Base-by-base conservation (phyloP, 2,888 invertebrate species). In the Monochamus alternatus region DNA sequence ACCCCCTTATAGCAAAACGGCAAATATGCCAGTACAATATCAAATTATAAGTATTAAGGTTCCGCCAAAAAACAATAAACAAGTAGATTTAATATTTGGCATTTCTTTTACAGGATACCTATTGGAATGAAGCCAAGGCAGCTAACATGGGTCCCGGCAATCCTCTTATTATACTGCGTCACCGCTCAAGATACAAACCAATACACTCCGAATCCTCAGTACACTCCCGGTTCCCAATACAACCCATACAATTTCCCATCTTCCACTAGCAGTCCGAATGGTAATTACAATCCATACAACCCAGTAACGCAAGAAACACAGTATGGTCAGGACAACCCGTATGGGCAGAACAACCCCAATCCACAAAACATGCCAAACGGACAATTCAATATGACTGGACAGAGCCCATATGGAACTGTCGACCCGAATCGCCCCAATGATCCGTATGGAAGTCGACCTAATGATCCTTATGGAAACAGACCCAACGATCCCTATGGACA, bases 101-200 rank as follows among this genome's bases (percentile, higher is more conserved):
- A 43, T 14, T 65, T 65, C 22, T 43, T 51, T 73, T 73, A 4
- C 73, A 73, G 73, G 30, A 43, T 58, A 64, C 14, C 51, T 66
- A 71, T 74, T 75, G 83, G 80, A 78, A 85, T 84, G 85, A 81
- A 78, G 79, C 74, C 80, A 75, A 74, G 81, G 79, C 72, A 68
- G 32, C 70, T 77, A 80, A 65, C 73, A 75, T 82, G 83, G 81
- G 63, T 75, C 73, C 75, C 71, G 70, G 43, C 84, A 74, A 67
- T 84, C 70, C 76, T 84, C 66, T 75, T 84, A 74, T 77, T 77
- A 73, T 82, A 75, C 79, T 83, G 76, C 68, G 80, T 77, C 78
- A 79, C 77, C 22, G 84, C 85, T 14, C 85, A 84, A 83, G 85
- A 85, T 75, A 70, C 81, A 60, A 82, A 77, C 72, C 78, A 77